Conservation (phyloP, 2,113 vertebrate species). For the Sardina pilchardus region DNA sequence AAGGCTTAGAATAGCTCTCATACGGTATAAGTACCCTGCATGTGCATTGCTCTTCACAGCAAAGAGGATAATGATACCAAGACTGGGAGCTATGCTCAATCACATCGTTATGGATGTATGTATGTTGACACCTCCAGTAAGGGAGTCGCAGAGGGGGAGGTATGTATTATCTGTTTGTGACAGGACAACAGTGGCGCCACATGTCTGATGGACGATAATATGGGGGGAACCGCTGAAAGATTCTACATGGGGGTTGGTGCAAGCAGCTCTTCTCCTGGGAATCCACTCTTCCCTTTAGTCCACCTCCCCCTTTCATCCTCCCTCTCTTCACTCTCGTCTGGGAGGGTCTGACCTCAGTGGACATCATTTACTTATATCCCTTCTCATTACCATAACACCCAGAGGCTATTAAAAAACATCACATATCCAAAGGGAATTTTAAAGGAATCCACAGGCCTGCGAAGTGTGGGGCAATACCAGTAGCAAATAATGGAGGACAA, state of each 20-base stretch:
- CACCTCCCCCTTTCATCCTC: background rate
- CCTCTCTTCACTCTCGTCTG: background rate
- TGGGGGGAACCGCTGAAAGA: background rate
- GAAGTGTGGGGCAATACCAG: background rate
- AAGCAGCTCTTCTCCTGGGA: background rate
- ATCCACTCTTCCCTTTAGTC: background rate
- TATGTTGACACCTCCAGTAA: background rate
- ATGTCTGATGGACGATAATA: slow-evolving; percentile 14
- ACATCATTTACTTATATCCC: background rate
- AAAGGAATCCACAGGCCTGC: background rate
- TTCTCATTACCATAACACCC: background rate
- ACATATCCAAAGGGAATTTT: background rate
- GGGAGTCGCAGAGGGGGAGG: background rate
- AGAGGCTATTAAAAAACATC: background rate
- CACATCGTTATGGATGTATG: background rate
- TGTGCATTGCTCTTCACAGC: background rate
- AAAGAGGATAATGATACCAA: background rate
- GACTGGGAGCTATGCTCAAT: background rate
- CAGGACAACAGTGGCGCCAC: slow-evolving; percentile 4
- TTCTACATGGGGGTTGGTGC: background rate
- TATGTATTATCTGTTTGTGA: background rate
- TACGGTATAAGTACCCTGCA: background rate
- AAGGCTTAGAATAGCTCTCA: background rate
- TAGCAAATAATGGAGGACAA: background rate
- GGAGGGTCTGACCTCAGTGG: background rate